phyloP scores from a whole-genome alignment of 1,140 invertebrate genomes.

The Himalopsyche phryganea region DNA sequence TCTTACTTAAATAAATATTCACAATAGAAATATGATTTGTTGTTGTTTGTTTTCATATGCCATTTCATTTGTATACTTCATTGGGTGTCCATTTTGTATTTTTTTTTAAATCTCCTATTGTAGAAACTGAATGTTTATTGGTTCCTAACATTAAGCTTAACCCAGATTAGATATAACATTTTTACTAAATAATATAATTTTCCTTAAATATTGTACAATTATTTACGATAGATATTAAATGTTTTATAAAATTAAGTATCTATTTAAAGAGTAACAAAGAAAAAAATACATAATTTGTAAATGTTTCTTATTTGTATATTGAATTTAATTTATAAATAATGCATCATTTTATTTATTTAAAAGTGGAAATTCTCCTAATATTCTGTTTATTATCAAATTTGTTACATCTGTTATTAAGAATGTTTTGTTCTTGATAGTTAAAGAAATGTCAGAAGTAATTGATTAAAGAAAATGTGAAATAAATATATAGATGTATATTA shows the following conservation, averaged over 20 bases:
- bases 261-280: neutral
- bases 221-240: conserved; percentile 6
- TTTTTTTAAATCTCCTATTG: no score
- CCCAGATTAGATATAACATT: conserved; percentile 8
- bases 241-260: conserved; percentile 13
- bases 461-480: no score
- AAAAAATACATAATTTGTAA: no score
- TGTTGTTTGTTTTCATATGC: no score
- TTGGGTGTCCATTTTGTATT: no score
- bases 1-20: no score
- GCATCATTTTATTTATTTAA: conserved; percentile 33
- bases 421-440: no score
- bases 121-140: neutral
- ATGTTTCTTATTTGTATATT: conserved; percentile 31
- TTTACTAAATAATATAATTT: conserved; percentile 7
- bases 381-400: conserved; percentile 23
- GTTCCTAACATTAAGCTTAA: conserved; percentile 14
- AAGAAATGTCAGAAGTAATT: no score
- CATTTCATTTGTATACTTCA: no score
- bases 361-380: conserved; percentile 16
- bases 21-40: no score
- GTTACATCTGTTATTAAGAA: neutral
- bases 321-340: conserved; percentile 30
- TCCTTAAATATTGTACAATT: conserved; percentile 26
- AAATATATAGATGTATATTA: no score